Evolutionary conservation across 2,797 vertebrate species (phyloP).

Genomic region (Alectoris magna): DNA sequence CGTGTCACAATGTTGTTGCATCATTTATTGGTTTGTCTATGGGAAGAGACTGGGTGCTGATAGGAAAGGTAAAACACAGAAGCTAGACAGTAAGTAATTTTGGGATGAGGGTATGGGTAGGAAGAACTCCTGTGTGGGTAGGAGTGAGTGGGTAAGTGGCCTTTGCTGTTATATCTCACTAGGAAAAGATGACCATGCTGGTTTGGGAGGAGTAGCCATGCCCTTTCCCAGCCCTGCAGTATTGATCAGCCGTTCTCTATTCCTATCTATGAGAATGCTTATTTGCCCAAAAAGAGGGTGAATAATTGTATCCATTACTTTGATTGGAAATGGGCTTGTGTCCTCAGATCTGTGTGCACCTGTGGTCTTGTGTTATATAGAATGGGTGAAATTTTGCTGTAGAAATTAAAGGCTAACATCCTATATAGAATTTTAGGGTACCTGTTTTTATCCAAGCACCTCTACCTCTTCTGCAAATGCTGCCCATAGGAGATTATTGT

Average conservation of each 20-base stretch:
- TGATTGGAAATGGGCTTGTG: neutral
- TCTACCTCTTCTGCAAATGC: conserved; percentile 18
- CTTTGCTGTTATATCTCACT: neutral
- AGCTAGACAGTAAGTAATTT: neutral
- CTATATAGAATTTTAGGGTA: conserved; percentile 49
- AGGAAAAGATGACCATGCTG: neutral
- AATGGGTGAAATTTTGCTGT: neutral
- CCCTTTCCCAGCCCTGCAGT: neutral
- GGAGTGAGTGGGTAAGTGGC: neutral
- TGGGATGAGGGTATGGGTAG: neutral
- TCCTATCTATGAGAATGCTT: fast-evolving
- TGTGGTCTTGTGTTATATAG: neutral
- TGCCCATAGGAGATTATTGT: neutral
- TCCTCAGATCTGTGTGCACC: fast-evolving
- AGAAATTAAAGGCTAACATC: conserved; percentile 42
- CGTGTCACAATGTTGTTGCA: neutral
- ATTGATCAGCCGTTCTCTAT: neutral
- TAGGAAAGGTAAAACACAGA: neutral
- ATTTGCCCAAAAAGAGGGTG: fast-evolving
- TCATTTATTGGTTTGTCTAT: neutral
- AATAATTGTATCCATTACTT: neutral
- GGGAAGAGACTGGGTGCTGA: neutral
- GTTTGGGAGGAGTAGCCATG: neutral
- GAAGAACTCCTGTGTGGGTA: neutral
- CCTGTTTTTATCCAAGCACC: conserved; percentile 52